phyloP scores from a whole-genome alignment of 2,888 invertebrate species.

The Eumerus sabulonum region DNA sequence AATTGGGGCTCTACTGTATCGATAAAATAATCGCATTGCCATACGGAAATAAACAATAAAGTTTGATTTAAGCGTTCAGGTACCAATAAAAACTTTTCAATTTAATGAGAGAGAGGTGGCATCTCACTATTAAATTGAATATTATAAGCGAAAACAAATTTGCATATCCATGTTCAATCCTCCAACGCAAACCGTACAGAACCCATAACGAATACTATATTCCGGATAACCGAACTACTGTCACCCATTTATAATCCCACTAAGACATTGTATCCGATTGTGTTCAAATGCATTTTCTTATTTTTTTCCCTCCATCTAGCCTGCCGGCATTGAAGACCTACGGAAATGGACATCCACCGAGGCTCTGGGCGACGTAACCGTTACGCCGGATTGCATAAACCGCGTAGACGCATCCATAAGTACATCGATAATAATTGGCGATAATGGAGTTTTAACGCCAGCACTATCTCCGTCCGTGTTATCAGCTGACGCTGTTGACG shows the following conservation, averaged over 20 bases:
- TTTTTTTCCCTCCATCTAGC: conserved; percentile 80
- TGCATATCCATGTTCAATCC: no score
- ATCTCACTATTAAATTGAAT: no score
- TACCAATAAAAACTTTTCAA: no score
- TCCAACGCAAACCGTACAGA: no score
- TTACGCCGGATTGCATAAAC: conserved; percentile 87
- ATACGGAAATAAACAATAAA: background rate
- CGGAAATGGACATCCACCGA: conserved; percentile 89
- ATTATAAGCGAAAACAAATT: no score
- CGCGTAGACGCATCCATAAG: conserved; percentile 81
- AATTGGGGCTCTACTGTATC: no score
- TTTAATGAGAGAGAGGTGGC: no score
- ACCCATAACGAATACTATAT: no score
- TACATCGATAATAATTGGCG: conserved; percentile 76
- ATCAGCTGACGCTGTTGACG: conserved; percentile 77
- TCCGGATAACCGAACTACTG: no score
- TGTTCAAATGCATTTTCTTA: background rate
- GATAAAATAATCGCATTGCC: no score
- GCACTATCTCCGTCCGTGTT: conserved; percentile 78
- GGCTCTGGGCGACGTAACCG: conserved; percentile 88
- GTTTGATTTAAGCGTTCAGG: conserved; percentile 28
- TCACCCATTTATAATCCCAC: no score
- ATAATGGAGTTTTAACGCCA: conserved; percentile 76
- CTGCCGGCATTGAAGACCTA: conserved; percentile 87
- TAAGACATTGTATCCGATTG: no score